These are phyloP conservation scores for Trypoxylus dichotomus DNA, from an alignment of 1,140 invertebrate species.

Conservation along the genomic window DNA sequence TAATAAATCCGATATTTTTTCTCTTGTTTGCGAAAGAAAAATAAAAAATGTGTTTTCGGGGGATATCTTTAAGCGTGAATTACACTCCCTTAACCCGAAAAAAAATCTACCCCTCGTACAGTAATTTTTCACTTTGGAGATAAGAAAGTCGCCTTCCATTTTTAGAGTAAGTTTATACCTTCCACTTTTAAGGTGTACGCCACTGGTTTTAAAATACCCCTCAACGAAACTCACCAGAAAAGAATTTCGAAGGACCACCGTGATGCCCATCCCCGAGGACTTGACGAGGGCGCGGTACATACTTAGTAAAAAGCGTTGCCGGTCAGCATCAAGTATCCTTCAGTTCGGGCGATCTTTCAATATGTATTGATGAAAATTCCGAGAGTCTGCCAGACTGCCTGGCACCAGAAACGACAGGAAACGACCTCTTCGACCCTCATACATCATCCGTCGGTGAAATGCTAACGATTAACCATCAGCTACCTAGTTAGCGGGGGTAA, in stretches of 20 bases:
- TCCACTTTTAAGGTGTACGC: neutral
- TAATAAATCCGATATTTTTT: no score
- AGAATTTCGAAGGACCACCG: neutral
- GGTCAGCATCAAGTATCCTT: neutral
- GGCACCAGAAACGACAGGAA: slow-evolving; percentile 13
- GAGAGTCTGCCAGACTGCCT: slow-evolving; percentile 16
- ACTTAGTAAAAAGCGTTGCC: neutral
- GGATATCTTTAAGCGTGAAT: no score
- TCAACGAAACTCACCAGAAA: neutral
- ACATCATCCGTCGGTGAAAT: neutral
- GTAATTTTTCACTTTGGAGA: no score
- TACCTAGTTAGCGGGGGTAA: neutral
- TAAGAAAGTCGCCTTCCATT: no score
- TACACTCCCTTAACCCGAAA: no score
- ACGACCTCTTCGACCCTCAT: neutral
- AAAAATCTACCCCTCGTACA: no score
- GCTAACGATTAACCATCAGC: neutral
- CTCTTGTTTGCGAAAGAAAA: no score
- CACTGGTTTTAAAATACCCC: neutral
- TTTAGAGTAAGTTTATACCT: no score
- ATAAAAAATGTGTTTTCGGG: no score
- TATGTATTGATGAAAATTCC: slow-evolving; percentile 3
- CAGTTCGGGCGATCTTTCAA: neutral
- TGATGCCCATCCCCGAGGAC: neutral
- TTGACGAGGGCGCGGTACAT: neutral